These are phyloP conservation scores for Neoscelio sp. DNA, from an alignment of 2,888 invertebrate genomes.

Conservation along the genomic window DNA sequence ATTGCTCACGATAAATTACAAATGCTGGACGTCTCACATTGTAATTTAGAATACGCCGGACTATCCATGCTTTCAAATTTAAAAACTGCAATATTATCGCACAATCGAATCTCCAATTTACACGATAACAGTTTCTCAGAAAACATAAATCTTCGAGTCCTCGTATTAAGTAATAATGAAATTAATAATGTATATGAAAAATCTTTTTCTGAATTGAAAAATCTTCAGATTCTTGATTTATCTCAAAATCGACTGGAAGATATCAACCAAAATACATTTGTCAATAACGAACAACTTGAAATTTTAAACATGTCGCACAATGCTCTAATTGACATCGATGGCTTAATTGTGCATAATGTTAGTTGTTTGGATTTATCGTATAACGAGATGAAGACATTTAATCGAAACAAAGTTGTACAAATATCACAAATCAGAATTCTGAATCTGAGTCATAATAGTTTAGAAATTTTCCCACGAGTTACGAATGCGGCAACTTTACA, in stretches of 20 bases:
- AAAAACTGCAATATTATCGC: constrained; percentile 85
- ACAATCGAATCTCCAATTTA: constrained; percentile 87
- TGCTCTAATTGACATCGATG: constrained; percentile 1
- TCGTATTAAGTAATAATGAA: constrained; percentile 88
- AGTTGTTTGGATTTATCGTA: constrained; percentile 85
- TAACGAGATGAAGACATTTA: constrained; percentile 72
- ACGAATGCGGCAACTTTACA: constrained; percentile 86
- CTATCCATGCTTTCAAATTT: constrained; percentile 85
- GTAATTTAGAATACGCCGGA: constrained; percentile 78
- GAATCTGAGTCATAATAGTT: constrained; percentile 87
- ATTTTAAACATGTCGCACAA: constrained; percentile 71
- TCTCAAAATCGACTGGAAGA: constrained; percentile 88
- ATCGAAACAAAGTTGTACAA: constrained; percentile 67
- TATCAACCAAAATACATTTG: constrained; percentile 86
- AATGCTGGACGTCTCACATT: constrained; percentile 77
- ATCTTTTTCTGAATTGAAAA: constrained; percentile 86
- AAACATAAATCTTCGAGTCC: constrained; percentile 85
- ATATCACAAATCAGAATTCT: constrained; percentile 86
- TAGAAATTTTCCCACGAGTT: constrained; percentile 86
- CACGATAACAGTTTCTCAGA: constrained; percentile 86
- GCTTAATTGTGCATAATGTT: constrained; percentile 15
- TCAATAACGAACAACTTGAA: constrained; percentile 86
- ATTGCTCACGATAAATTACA: constrained; percentile 76
- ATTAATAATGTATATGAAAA: constrained; percentile 86
- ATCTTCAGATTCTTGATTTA: constrained; percentile 87